These are phyloP conservation scores for Cantharis nigra DNA, from an alignment of 2,888 invertebrate species.

Conservation along the genomic window DNA sequence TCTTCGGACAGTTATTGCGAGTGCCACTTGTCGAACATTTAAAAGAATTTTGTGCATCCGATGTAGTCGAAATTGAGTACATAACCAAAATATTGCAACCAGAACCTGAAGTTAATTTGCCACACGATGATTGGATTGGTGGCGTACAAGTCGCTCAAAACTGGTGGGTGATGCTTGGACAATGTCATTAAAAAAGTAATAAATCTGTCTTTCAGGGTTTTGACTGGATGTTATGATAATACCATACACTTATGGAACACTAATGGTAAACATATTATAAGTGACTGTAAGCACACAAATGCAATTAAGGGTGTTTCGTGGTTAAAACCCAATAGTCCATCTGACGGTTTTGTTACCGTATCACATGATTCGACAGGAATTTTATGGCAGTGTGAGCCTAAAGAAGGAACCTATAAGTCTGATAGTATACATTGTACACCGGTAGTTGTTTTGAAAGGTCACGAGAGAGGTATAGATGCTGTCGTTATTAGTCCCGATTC, in stretches of 20 bases:
- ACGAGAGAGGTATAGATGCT: conserved; percentile 90
- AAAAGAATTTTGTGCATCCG: conserved; percentile 73
- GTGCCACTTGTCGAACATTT: conserved; percentile 75
- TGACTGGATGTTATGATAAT: conserved; percentile 93
- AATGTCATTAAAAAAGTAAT: conserved; percentile 35
- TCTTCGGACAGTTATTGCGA: conserved; percentile 81
- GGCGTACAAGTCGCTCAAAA: conserved; percentile 73
- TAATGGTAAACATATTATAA: conserved; percentile 81
- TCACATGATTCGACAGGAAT: conserved; percentile 92
- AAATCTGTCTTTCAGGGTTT: conserved; percentile 67
- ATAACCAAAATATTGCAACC: conserved; percentile 89
- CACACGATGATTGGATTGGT: conserved; percentile 99
- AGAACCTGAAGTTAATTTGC: conserved; percentile 86
- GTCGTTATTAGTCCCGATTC: conserved; percentile 75
- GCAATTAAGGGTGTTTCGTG: conserved; percentile 89
- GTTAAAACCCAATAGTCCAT: conserved; percentile 70
- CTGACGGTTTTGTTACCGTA: conserved; percentile 62
- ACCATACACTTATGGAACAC: conserved; percentile 88
- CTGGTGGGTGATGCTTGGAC: conserved; percentile 61
- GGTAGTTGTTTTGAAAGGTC: conserved; percentile 83
- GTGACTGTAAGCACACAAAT: conserved; percentile 84
- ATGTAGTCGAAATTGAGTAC: conserved; percentile 88
- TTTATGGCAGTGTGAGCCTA: conserved; percentile 86
- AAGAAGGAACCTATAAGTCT: conserved; percentile 61
- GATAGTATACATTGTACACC: conserved; percentile 62